Base-by-base conservation (phyloP, 2,797 vertebrate species). In the Ataeniobius toweri region DNA sequence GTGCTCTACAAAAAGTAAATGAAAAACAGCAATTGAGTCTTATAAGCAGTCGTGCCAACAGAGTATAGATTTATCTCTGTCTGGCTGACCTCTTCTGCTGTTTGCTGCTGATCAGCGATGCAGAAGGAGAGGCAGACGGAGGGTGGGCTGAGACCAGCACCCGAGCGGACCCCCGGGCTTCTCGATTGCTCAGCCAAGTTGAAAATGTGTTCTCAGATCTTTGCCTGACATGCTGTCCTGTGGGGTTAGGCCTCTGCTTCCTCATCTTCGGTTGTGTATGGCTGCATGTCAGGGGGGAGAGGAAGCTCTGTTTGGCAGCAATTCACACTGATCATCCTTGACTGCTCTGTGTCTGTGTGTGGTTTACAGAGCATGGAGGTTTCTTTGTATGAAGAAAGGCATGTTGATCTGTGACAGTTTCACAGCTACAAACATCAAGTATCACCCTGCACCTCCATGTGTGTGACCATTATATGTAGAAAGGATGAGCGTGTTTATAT, bases 171-270 rank as follows among this genome's bases (percentile, higher is more conserved):
- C 88, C 88, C 91, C 86, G 80, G 91, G 91, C 89, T 80, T 92
- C 94, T 96, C 93, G 84, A 95, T 95, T 94, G 95, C 93, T 95
- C 93, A 82, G 91, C 90, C 91, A 94, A 95, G 95, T 93, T 63
- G 94, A 95, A 97, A 97, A 96, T 95, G 88, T 94, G 94, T 95
- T 94, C 75, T 87, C 88, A 86, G 96, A 95, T 95, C 93, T 93
- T 90, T 88, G 88, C 85, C 88, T 94, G 93, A 95, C 95, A 93
- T 93, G 89, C 78, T 87, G 90, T 94, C 92, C 94, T 91, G 74
- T 67, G 87, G 90, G 92, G 83, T 86, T 85, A 82, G 83, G 77
- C 80, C 79, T 86, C 36, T 69, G 79, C 22, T 12, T 86, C 75
- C 77, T 70, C 85, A 82, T 76, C 79, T 77, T 55, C 68, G 76